Conservation (phyloP, 2,888 invertebrate genomes). For the Aspidiotus destructor region DNA sequence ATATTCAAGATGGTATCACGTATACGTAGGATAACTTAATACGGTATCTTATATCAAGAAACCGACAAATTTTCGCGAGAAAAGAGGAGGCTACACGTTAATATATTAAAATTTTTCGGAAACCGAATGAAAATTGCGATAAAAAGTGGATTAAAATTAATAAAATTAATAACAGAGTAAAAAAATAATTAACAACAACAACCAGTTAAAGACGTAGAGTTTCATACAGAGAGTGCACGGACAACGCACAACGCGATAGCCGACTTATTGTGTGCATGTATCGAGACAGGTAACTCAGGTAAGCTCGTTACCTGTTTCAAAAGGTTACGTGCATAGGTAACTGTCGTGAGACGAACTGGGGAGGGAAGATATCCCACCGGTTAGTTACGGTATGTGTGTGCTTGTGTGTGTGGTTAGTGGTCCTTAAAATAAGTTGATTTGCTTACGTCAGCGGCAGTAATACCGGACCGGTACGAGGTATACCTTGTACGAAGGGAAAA, state of each 20-base stretch:
- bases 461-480: background rate
- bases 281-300: conserved; percentile 23
- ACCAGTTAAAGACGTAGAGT: conserved; percentile 18
- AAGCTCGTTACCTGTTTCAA: conserved; percentile 26
- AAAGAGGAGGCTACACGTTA: background rate
- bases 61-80: too few relatives aligned
- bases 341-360: conserved; percentile 9
- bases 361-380: conserved; percentile 26
- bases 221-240: conserved; percentile 11
- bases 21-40: too few relatives aligned
- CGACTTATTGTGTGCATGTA: conserved; percentile 21
- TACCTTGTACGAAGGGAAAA: too few relatives aligned
- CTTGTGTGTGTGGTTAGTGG: conserved; percentile 14
- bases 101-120: background rate
- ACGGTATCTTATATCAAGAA: too few relatives aligned
- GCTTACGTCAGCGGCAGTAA: background rate
- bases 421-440: background rate
- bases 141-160: background rate
- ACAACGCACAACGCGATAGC: conserved; percentile 26
- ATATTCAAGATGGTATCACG: too few relatives aligned
- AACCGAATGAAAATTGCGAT: background rate
- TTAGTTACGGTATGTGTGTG: background rate
- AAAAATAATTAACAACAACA: conserved; percentile 6
- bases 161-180: background rate
- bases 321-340: conserved; percentile 25